Evolutionary conservation across 2,113 vertebrate species (phyloP), one percentile per base, ranked within the genome.

Genomic region (Mystacornis crossleyi): DNA sequence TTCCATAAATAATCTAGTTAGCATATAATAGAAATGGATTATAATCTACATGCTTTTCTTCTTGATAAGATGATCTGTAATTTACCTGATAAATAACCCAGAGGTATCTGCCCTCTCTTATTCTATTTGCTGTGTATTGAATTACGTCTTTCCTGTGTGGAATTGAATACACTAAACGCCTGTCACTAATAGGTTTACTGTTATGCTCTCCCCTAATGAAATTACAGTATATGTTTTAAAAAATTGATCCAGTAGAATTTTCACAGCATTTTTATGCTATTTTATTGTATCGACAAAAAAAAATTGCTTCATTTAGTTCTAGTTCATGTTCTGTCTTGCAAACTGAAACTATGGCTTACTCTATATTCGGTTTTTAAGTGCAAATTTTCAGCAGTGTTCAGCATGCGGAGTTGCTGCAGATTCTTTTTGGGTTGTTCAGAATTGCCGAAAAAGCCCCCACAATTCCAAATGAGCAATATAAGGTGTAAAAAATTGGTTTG

Each of bases 91-190:
- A 73, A 87, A 96, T 89, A 61, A 89, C 42, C 23, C 24, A 0
- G 66, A 43, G 34, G 19, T 57, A 71, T 90, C 84, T 90, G 72
- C 57, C 47, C 90, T 79, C 64, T 29, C 40, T 94, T 85, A 82
- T 82, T 89, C 70, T 91, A n/a, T 93, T 96, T 93, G 45, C 50
- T 90, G 26, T 70, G 16, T 88, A 94, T 70, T 90, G 64, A 85
- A 94, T 95, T 90, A 91, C 78, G 75, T 61, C 61, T 69, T 92
- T 96, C 94, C 92, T 93, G 71, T 70, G 81, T 80, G 62, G 42
- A 79, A 82, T 54, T 62, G 29, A 72, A n/a, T 75, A 40, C 14
- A 62, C n/a, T 61, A 47, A 89, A 40, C 36, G 25, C 42, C 61
- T 80, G 2, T 86, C 58, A 45, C 71, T 89, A 88, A 88, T 58